Evolutionary conservation across 1,140 invertebrate species (phyloP).

Genomic region (Leguminivora glycinivorella): DNA sequence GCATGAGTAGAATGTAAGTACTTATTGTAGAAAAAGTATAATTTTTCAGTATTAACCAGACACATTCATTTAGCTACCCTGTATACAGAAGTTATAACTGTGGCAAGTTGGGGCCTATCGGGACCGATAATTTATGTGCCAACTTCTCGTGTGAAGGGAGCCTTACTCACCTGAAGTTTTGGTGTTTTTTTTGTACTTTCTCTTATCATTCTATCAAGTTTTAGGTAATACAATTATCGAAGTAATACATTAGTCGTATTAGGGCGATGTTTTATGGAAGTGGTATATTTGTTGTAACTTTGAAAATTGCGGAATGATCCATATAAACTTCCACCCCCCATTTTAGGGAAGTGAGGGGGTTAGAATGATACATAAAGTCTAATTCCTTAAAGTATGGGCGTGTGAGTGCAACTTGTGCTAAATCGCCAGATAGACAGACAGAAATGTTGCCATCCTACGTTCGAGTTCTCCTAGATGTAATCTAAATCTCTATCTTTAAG

Average conservation of each 20-base stretch:
- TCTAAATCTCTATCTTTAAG: too few relatives aligned
- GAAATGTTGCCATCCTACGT: not conserved
- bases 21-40: too few relatives aligned
- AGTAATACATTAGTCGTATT: not conserved
- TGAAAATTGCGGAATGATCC: too few relatives aligned
- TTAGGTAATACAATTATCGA: not conserved
- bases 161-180: not conserved
- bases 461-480: not conserved
- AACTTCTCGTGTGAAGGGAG: constrained; percentile 15
- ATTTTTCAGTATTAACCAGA: not conserved
- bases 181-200: not conserved
- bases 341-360: too few relatives aligned
- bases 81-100: not conserved
- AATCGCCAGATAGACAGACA: too few relatives aligned
- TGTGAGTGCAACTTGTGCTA: too few relatives aligned
- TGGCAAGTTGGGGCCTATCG: not conserved
- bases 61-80: not conserved
- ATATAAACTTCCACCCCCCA: too few relatives aligned
- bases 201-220: not conserved
- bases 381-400: too few relatives aligned
- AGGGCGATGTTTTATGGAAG: too few relatives aligned
- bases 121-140: constrained; percentile 15
- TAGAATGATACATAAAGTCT: too few relatives aligned
- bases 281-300: too few relatives aligned
- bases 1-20: too few relatives aligned